Evolutionary conservation across 2,888 invertebrate species (phyloP), one percentile per base, ranked within the genome.

Genomic region (Isoperla grammatica): DNA sequence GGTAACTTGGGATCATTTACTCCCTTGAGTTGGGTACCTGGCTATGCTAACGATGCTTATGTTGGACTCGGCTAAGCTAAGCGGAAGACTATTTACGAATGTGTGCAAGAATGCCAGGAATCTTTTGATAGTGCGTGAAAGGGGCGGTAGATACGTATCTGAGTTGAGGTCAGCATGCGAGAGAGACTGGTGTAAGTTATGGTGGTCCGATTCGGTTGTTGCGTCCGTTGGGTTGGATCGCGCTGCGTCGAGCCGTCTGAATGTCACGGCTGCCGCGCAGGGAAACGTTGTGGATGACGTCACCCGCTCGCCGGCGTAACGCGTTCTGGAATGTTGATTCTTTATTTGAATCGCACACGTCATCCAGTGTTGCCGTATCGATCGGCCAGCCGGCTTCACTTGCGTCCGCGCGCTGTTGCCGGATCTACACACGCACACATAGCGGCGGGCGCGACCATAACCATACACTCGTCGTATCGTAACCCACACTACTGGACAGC

Each of bases 341-440:
- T 6, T 60, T 60, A 39, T 23, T 9, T 35, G 45, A 11, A 37
- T 11, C 15, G 17, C 20, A 15, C 57, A 40, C 57, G 57, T 57
- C 57, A 57, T 57, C 49, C 57, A 49, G 50, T 13, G 57, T 29
- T 57, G 57, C 57, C 57, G 29, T 9, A 20, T 48, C 49, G n/a
- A 37, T n/a, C 5, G 35, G 8, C 2, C 8, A 20, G 15, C 12
- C 19, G 19, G 29, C 20, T 2, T n/a, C 39, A 5, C n/a, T n/a
- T n/a, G n/a, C n/a, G 19, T 23, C 17, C 13, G 29, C 50, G 37
- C 50, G 37, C 50, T n/a, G 29, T 37, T 35, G 50, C 50, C 17
- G 12, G 6, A 15, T 15, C 20, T 1, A 3, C 15, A 4, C 29
- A 29, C 17, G 4, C 15, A 4, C 29, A 29, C 17, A 37, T 23